These are phyloP conservation scores for Pardalotus punctatus DNA, from an alignment of 2,113 vertebrate species.

Conservation along the genomic window DNA sequence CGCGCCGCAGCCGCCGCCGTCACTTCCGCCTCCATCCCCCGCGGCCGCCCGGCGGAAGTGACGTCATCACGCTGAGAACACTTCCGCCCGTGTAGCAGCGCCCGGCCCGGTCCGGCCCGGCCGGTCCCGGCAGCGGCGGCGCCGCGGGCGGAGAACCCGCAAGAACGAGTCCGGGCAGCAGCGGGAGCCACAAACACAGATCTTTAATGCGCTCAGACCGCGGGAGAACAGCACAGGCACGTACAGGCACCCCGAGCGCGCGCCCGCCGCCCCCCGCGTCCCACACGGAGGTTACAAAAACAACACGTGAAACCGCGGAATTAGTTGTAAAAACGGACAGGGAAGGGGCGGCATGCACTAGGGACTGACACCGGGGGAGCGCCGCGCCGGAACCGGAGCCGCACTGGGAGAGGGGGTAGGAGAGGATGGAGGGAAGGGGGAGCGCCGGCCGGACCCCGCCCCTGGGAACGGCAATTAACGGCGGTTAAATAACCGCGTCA, in stretches of 20 bases:
- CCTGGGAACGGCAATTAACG: neutral
- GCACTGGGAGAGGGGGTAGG: neutral
- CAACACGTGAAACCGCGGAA: slow-evolving; percentile 24
- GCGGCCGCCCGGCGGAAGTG: neutral
- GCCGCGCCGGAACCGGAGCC: neutral
- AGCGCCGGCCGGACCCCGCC: neutral
- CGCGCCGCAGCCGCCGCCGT: neutral
- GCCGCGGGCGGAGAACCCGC: neutral
- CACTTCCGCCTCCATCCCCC: neutral
- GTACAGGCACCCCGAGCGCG: slow-evolving; percentile 1
- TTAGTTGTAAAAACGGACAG: neutral
- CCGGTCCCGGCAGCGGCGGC: neutral
- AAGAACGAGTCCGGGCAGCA: neutral
- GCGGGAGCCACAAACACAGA: slow-evolving; percentile 49
- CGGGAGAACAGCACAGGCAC: slow-evolving; percentile 42
- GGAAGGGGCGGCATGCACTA: slow-evolving; percentile 21
- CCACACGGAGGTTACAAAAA: slow-evolving; percentile 43
- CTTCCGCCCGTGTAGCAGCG: neutral
- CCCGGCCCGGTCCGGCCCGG: neutral
- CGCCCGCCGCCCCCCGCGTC: neutral
- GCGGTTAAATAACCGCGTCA: neutral
- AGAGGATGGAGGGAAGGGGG: neutral
- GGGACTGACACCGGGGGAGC: neutral
- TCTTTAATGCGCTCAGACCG: slow-evolving; percentile 66
- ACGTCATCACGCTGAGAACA: fast-evolving